Evolutionary conservation across 2,113 vertebrate genomes (phyloP).

Genomic region (Machaerirhynchus nigripectus): DNA sequence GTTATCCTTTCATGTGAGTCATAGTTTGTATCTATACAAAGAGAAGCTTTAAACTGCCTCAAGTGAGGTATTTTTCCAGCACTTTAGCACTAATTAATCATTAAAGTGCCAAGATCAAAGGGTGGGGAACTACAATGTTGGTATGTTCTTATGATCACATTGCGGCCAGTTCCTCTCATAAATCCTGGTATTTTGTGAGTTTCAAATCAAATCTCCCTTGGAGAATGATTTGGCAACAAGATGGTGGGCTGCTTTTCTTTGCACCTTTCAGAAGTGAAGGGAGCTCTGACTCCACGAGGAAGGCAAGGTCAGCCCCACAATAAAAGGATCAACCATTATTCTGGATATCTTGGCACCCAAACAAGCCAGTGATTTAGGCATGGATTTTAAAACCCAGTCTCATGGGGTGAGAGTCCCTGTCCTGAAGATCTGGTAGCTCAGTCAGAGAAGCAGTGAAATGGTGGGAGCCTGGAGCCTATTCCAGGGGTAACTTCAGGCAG

Average conservation of each 20-base stretch:
- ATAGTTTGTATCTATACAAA: conserved; percentile 52
- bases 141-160: background rate
- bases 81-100: conserved; percentile 57
- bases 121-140: background rate
- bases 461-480: background rate
- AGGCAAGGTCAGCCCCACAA: background rate
- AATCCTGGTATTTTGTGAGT: background rate
- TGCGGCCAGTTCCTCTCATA: background rate
- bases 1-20: conserved; percentile 50
- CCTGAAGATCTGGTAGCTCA: background rate
- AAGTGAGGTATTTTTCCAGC: conserved; percentile 47
- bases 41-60: conserved; percentile 36
- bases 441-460: background rate
- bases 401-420: background rate
- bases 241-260: background rate
- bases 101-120: conserved; percentile 44
- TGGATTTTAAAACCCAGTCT: background rate
- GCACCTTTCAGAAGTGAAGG: background rate
- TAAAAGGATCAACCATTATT: background rate
- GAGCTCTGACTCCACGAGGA: background rate
- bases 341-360: background rate
- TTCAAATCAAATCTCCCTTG: background rate
- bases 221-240: background rate
- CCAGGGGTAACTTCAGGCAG: background rate
- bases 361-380: background rate